These are phyloP conservation scores for Aurelia coerulea DNA, from an alignment of 30 jellyfish, hydroid and myxozoan species.

Conservation along the genomic window DNA sequence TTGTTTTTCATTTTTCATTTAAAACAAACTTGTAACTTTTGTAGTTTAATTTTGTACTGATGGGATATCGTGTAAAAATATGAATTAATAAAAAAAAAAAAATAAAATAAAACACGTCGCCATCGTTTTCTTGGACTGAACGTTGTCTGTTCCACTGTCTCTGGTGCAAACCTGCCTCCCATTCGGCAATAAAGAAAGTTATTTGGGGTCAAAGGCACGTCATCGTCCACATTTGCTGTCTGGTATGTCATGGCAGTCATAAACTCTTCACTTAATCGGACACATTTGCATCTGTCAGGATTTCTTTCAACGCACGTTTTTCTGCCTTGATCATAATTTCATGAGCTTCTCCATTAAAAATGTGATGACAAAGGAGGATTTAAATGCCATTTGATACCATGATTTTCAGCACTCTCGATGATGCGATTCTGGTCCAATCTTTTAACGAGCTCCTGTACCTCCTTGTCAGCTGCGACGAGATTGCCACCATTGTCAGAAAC, in stretches of 20 bases:
- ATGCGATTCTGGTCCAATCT: slow-evolving; percentile 25
- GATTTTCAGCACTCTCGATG: neutral
- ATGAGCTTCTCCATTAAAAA: slow-evolving; percentile 9
- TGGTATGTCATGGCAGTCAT: neutral
- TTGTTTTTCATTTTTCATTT: no score
- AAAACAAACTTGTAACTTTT: no score
- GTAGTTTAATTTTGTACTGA: no score
- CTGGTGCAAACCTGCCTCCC: no score
- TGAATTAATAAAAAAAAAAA: no score
- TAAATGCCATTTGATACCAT: neutral
- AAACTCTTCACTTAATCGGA: slow-evolving; percentile 33
- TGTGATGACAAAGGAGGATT: slow-evolving; percentile 72
- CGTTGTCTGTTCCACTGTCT: neutral
- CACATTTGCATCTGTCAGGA: slow-evolving; percentile 18
- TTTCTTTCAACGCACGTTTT: neutral
- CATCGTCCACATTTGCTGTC: no score
- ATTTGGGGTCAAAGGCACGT: no score
- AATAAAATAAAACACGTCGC: no score
- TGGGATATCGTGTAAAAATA: no score
- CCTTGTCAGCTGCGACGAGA: slow-evolving; percentile 48
- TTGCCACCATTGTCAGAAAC: neutral
- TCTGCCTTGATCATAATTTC: slow-evolving; percentile 28
- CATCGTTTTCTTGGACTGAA: slow-evolving; percentile 5
- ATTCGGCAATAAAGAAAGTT: slow-evolving; percentile 33
- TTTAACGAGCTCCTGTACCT: slow-evolving; percentile 37